Evolutionary conservation across 2,888 invertebrate genomes (phyloP).

Genomic region (Amiota minor): DNA sequence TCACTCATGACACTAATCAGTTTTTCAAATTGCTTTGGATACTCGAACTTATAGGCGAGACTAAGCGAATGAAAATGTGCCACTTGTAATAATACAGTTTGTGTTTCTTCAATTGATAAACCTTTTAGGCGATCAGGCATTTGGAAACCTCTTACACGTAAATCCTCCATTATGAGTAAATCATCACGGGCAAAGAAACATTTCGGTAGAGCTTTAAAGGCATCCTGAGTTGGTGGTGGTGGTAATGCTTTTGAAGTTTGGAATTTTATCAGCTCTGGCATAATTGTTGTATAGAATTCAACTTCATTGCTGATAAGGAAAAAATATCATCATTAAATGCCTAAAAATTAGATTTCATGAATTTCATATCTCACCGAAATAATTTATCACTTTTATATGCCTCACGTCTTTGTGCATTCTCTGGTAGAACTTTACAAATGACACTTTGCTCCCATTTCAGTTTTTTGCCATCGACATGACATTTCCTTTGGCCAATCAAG

Average conservation of each 20-base stretch:
- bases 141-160: conserved; percentile 77
- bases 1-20: conserved; percentile 71
- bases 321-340: neutral
- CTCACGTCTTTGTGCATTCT: conserved; percentile 78
- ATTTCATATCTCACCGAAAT: conserved; percentile 76
- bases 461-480: conserved; percentile 63
- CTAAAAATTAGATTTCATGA: too few relatives aligned
- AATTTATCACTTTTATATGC: conserved; percentile 82
- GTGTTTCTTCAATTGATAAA: conserved; percentile 77
- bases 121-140: conserved; percentile 80
- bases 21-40: conserved; percentile 76
- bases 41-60: conserved; percentile 77
- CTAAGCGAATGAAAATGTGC: conserved; percentile 80
- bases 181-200: conserved; percentile 78
- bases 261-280: conserved; percentile 79
- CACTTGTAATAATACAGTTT: conserved; percentile 77
- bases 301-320: conserved; percentile 77
- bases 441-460: conserved; percentile 79
- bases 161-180: conserved; percentile 78
- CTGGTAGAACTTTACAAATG: conserved; percentile 82
- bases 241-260: conserved; percentile 73
- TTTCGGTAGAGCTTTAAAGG: conserved; percentile 77
- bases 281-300: conserved; percentile 81
- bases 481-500: conserved; percentile 75
- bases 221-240: conserved; percentile 48